phyloP scores from a whole-genome alignment of 2,113 vertebrate genomes.

The Corydoras sp. region DNA sequence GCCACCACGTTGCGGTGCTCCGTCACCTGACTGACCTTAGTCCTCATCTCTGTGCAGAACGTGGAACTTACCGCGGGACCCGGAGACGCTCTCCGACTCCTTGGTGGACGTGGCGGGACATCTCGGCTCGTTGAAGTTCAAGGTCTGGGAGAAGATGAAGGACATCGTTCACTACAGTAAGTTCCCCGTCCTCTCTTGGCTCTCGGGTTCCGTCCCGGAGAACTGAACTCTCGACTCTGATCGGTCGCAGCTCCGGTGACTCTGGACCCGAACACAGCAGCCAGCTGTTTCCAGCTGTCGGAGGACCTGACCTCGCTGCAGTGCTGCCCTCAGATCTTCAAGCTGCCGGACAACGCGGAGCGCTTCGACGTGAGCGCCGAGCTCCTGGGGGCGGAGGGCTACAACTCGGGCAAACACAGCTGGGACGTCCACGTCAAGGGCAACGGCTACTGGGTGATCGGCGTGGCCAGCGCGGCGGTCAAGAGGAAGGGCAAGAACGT shows the following conservation, averaged over 20 bases:
- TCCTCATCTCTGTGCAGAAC: constrained; percentile 55
- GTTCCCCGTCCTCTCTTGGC: constrained; percentile 28
- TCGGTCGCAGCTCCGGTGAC: constrained; percentile 56
- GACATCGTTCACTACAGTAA: constrained; percentile 61
- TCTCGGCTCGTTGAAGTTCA: constrained; percentile 65
- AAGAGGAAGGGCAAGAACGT: constrained; percentile 69
- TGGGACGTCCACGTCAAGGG: constrained; percentile 68
- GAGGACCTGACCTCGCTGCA: constrained; percentile 63
- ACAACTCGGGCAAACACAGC: constrained; percentile 57
- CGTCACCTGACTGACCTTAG: constrained; percentile 1
- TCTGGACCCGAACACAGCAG: constrained; percentile 70
- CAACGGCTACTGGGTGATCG: constrained; percentile 72
- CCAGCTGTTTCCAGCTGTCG: constrained; percentile 66
- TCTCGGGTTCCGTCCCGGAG: too few species aligned
- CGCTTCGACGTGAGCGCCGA: constrained; percentile 70
- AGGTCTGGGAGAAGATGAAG: constrained; percentile 73
- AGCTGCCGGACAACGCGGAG: constrained; percentile 67
- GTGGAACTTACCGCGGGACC: constrained; percentile 54
- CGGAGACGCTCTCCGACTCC: constrained; percentile 48
- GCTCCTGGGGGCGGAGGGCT: constrained; percentile 62
- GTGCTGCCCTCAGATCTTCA: constrained; percentile 59
- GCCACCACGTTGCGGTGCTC: not conserved
- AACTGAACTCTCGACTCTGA: too few species aligned
- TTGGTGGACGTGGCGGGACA: constrained; percentile 68
- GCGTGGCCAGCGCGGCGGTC: constrained; percentile 64